Conservation (phyloP, 2,888 invertebrate species). For the Carterocephalus palaemon region DNA sequence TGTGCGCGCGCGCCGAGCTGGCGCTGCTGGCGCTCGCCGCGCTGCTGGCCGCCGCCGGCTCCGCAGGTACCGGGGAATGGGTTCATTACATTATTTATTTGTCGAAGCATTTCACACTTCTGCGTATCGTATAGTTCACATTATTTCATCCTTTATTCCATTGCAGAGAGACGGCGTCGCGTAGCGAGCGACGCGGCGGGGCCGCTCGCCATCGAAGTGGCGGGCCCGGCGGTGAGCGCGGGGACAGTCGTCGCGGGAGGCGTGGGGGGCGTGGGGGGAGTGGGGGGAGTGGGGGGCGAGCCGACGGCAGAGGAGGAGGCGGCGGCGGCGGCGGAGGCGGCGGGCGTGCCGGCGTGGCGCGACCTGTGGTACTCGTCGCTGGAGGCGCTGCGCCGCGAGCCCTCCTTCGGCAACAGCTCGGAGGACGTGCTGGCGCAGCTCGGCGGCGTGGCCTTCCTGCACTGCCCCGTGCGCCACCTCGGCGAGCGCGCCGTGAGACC, state of each 20-base stretch:
- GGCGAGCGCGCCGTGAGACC: conserved; percentile 83
- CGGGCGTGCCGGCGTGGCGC: conserved; percentile 78
- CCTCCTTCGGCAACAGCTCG: conserved; percentile 84
- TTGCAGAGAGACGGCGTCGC: conserved; percentile 27
- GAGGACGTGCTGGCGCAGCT: conserved; percentile 87
- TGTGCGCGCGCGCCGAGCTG: conserved; percentile 31
- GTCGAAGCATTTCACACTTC: background rate
- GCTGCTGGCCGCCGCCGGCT: conserved; percentile 31
- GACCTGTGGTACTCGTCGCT: conserved; percentile 80
- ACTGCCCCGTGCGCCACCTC: conserved; percentile 87
- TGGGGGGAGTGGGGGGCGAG: conserved; percentile 26
- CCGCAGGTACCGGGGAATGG: conserved; percentile 20
- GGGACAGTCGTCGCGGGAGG: conserved; percentile 19
- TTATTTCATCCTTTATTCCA: no score
- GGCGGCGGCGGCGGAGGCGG: conserved; percentile 44
- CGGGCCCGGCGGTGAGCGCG: conserved; percentile 22
- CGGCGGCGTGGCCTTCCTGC: conserved; percentile 87
- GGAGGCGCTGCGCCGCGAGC: conserved; percentile 64
- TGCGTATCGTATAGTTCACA: background rate
- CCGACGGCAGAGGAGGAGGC: conserved; percentile 34
- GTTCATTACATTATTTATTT: background rate
- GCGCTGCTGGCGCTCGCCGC: conserved; percentile 33
- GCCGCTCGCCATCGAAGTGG: conserved; percentile 20
- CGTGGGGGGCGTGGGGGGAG: conserved; percentile 15
- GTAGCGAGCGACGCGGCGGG: conserved; percentile 28